Base-by-base conservation (phyloP, 2,797 vertebrate genomes). In the Acomys russatus region DNA sequence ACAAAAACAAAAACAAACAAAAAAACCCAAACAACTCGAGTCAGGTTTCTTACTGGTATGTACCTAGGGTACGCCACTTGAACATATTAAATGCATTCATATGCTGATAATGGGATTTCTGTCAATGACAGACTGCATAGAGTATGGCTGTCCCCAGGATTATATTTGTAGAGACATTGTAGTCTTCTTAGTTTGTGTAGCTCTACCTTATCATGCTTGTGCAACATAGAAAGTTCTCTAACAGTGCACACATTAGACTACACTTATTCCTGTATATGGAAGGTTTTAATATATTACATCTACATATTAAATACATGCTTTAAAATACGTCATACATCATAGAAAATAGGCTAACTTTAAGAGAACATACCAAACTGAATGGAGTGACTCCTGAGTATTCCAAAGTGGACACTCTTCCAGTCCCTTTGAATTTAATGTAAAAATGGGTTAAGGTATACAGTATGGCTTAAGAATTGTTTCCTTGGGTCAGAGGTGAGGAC, bases 401-500 rank as follows among this genome's bases (percentile, higher is more conserved):
- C 54, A 86, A 44, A 33, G 76, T 82, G 64, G 11, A 25, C 66
- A 51, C 6, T 63, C 64, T 74, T 59, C 3, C 25, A 51, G 63
- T 90, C 80, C 25, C 35, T 92, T 88, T 38, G 51, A 59, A 84
- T 6, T 68, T 90, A 59, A 38, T 71, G 11, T 82, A 88, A 84
- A 91, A 91, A 3, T 38, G 20, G 56, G 56, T 74, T 11, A 76
- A 64, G 51, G 59, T 88, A 23, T n/a, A 89, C 95, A 78, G 83
- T 83, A 23, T 86, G 25, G 88, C 82, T 92, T 94, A 63, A 95
- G 66, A 96, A 71, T 38, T 66, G 23, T 44, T 71, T 68, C 76
- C 73, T 59, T 18, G 9, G 44, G 44, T 44, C 44, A 44, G 44
- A 44, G 44, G 44, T 44, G 44, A 44, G 44, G 44, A 44, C 44